Conservation (phyloP, 2,888 invertebrate species). For the Philonicus albiceps region DNA sequence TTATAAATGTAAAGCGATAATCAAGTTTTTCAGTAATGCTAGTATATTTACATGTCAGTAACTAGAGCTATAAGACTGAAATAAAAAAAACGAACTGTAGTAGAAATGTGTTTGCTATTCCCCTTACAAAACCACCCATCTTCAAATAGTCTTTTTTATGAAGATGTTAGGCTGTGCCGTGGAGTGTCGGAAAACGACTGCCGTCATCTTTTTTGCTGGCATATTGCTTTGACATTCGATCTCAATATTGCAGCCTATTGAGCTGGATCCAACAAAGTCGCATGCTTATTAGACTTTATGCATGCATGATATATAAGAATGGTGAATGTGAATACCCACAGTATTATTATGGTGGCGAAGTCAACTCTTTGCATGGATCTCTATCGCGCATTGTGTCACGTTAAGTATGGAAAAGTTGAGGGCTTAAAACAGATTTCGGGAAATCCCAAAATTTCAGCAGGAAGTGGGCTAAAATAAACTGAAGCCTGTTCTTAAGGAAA, state of each 20-base stretch:
- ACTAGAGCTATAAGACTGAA: too few relatives aligned
- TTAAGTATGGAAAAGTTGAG: neutral
- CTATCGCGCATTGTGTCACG: neutral
- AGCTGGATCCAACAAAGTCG: conserved; percentile 12
- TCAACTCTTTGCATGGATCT: neutral
- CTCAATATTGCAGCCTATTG: conserved; percentile 23
- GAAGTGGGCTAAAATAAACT: neutral
- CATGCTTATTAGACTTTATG: conserved; percentile 11
- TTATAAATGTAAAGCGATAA: too few relatives aligned
- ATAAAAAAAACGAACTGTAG: too few relatives aligned
- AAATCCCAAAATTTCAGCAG: neutral
- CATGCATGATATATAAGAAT: neutral
- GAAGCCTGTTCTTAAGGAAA: neutral
- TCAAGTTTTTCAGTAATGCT: too few relatives aligned
- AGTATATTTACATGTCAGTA: too few relatives aligned
- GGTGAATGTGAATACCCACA: too few relatives aligned
- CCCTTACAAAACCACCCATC: neutral
- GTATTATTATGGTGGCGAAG: neutral
- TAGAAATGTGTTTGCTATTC: neutral
- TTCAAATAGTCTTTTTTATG: neutral
- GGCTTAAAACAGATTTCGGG: neutral
- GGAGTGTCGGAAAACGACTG: neutral
- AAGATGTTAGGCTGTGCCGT: neutral
- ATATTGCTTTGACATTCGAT: conserved; percentile 6
- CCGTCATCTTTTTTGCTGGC: neutral